Evolutionary conservation across 2,888 invertebrate species (phyloP), one percentile per base, ranked within the genome.

Genomic region (Tinea trinotella): DNA sequence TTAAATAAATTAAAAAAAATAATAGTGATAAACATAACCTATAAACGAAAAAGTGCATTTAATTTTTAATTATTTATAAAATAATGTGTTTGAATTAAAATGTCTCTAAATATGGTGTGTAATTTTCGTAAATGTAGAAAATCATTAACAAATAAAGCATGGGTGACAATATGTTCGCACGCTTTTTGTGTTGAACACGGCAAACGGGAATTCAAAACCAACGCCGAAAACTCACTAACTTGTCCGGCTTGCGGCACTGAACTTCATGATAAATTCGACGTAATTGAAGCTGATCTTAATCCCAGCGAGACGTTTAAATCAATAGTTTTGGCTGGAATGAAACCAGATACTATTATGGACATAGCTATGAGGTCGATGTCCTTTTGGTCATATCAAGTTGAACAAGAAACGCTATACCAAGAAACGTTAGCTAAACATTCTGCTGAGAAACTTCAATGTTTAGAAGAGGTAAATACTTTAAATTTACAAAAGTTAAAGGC

Each of bases 161-260:
- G 87, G 83, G 84, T 87, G 35, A 88, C 87, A 52, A 84, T 84
- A 54, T 88, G 88, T 71, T 87, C 87, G 36, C 88, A 88, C 62
- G 87, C 87, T 59, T 87, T 88, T 71, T 88, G 88, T 60, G 73
- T 77, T 40, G 87, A 88, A 60, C 88, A 88, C 59, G 87, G 87
- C 5, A 83, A 84, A 67, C 73, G 70, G 55, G 84, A 86, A 64
- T 84, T 87, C 58, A 80, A 74, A 64, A 71, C 80, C 59, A 82
- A 77, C 57, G 64, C 74, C 55, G 82, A 82, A 61, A 85, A 86
- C 61, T 69, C 71, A 17, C 60, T 86, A 52, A 79, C 73, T 12
- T 88, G 88, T 64, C 84, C 87, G 18, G 87, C 87, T 44, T 88
- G 88, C 62, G 82, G 80, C 35, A 79, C 73, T 36, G 84, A 85